Base-by-base conservation (phyloP, 2,113 vertebrate genomes). In the Athene cunicularia region DNA sequence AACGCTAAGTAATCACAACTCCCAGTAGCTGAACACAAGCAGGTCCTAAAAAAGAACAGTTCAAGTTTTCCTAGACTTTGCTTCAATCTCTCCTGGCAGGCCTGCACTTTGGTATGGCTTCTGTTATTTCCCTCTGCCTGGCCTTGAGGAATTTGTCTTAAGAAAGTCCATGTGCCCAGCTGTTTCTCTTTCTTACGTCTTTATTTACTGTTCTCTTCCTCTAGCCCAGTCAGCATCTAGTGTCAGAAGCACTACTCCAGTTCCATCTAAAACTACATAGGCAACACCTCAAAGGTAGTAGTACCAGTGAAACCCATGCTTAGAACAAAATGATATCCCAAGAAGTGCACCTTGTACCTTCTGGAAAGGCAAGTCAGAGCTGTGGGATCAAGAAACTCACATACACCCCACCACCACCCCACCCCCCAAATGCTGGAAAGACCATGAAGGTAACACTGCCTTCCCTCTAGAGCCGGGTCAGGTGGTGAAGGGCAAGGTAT, bases 401-500 rank as follows among this genome's bases (percentile, higher is more conserved):
- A 45, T 45, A 67, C 39, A 26, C 14, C 37, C 37, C n/a, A n/a
- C n/a, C n/a, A n/a, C n/a, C n/a, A n/a, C n/a, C 82, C 1, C 28
- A 12, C 17, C 33, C 15, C 10, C 56, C 35, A 58, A 32, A 59
- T 10, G 28, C 23, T 37, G 62, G 27, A 45, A 73, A 73, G 68
- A 75, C 30, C 62, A 76, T 1, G 11, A 50, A 56, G 39, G 49
- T 18, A 64, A 60, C 24, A 9, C 22, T 22, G 1, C 23, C 41
- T n/a, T 68, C 60, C 45, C 28, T 28, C 84, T 14, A 35, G 16
- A 79, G 52, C 32, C 80, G 81, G 37, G 70, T 0, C 4, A 2
- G 83, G 63, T 0, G 0, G 49, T 0, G 1, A 86, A 77, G 16
- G 59, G 27, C 43, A 76, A 39, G 6, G 15, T 11, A 20, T 0